Base-by-base conservation (phyloP, 2,113 vertebrate genomes). In the Grammomys surdaster region DNA sequence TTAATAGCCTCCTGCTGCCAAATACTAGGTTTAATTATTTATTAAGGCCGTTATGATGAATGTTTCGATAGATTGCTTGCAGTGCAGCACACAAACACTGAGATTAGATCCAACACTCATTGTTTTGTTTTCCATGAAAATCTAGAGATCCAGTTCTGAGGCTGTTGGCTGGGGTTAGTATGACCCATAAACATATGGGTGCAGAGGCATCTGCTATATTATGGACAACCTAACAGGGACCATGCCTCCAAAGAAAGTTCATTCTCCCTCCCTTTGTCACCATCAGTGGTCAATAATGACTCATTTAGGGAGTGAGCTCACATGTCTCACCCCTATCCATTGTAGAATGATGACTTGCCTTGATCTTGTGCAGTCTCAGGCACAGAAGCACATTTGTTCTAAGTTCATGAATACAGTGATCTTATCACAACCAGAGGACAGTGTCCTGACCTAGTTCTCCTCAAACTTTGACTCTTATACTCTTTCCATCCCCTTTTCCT, bases 1-100 rank as follows among this genome's bases (percentile, higher is more conserved):
- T 76, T 65, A 70, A 24, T 94, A 87, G 40, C 19, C 63, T 93
- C 9, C 60, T 85, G 31, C 60, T 98, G 91, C 95, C 96, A 97
- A 94, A 92, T 97, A 96, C 86, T 97, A 91, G 89, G 89, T 95
- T 97, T 98, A 92, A 97, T 86, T 96, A 96, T 97, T 98, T 98
- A 96, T 97, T 89, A 95, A 89, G 70, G 69, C 19, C 26, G 93
- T 28, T 1, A 73, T 70, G 58, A 73, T 70, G 51, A 65, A 43
- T 80, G 24, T 72, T 95, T 81, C 90, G 43, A 75, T 17, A 69
- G 77, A 75, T 14, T 56, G 31, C 48, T 69, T 58, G 63, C 31
- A n/a, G 51, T 78, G 10, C 6, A 88, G 36, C 51, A 56, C 1
- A 33, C n/a, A 77, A 17, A 14, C 31, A 77, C 90, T 75, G 51